Conservation (phyloP, 1,140 invertebrate species). For the Latrodectus geometricus region DNA sequence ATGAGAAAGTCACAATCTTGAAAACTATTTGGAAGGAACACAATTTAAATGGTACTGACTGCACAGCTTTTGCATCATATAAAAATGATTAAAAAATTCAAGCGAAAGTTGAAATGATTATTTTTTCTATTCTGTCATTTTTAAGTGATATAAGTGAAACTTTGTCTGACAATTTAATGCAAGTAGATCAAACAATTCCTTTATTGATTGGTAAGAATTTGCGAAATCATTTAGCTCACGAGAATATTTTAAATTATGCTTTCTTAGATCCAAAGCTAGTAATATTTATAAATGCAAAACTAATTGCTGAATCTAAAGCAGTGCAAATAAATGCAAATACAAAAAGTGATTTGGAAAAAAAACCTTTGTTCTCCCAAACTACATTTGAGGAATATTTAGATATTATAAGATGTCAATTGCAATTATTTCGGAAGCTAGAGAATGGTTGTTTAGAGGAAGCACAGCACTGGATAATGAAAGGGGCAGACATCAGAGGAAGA, state of each 20-base stretch:
- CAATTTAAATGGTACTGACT: neutral
- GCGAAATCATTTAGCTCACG: constrained; percentile 29
- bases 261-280: neutral
- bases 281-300: neutral
- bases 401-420: neutral
- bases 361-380: neutral
- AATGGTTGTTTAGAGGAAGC: constrained; percentile 1
- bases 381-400: neutral
- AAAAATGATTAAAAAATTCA: constrained; percentile 18
- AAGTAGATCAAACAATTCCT: constrained; percentile 7
- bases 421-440: constrained; percentile 22
- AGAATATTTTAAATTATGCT: constrained; percentile 1
- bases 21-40: neutral
- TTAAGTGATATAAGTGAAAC: neutral
- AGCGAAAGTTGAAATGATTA: constrained; percentile 34
- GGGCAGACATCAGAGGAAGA: constrained; percentile 6
- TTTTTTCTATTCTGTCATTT: constrained; percentile 29
- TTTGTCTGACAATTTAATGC: neutral
- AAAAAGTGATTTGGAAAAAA: neutral
- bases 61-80: neutral
- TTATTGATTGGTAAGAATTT: constrained; percentile 27
- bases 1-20: neutral
- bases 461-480: neutral
- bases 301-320: neutral
- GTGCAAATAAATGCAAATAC: neutral